Percentiles rank a stretch among this genome's conserved stretches.
Conservation (phyloP, 2,888 invertebrate genomes). For the Chironomus riparius region DNA sequence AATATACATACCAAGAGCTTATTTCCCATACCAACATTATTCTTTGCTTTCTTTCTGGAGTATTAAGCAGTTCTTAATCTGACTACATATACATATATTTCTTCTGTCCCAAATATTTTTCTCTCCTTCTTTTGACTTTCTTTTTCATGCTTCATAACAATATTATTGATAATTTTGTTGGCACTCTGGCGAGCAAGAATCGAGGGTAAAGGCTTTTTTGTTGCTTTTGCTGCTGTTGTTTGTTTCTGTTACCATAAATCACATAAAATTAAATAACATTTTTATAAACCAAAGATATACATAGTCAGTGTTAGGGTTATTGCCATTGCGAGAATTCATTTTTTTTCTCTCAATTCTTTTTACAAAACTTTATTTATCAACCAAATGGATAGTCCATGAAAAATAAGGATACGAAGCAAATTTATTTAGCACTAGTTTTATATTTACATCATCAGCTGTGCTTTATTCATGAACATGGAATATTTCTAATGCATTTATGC, state of each 20-base stretch:
- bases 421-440: background rate
- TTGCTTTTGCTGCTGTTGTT: background rate
- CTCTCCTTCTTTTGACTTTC: background rate
- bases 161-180: constrained; percentile 5
- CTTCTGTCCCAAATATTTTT: background rate
- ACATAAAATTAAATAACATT: background rate
- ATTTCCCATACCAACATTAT: too few relatives aligned
- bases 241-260: background rate
- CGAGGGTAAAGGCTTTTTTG: background rate
- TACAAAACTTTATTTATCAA: too few relatives aligned
- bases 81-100: background rate
- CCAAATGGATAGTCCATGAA: too few relatives aligned
- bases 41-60: background rate
- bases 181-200: background rate
- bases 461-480: background rate
- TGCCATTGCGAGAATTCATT: background rate
- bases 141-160: background rate
- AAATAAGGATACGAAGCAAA: background rate
- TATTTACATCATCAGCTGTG: background rate
- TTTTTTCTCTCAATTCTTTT: too few relatives aligned
- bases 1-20: too few relatives aligned
- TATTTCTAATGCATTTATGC: background rate
- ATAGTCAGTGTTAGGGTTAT: background rate
- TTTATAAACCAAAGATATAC: background rate
- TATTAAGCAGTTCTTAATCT: background rate